A percentile compares a stretch with the other conserved stretches of the same genome.
These are phyloP conservation scores for Drosophila ogumai DNA, from an alignment of 1,140 invertebrate species.

Conservation along the genomic window DNA sequence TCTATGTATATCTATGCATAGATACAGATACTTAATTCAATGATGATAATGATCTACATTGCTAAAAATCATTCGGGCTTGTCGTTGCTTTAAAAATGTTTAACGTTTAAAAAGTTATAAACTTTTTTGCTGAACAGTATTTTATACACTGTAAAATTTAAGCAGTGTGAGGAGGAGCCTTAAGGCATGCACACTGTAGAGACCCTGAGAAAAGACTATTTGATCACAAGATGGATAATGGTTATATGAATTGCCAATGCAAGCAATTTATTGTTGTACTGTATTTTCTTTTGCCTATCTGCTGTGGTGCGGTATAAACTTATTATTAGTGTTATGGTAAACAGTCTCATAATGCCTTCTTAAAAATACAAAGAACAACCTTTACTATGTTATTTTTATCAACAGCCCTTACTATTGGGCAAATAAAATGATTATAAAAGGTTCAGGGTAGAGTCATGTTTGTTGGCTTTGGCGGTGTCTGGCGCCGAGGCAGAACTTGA, in stretches of 20 bases:
- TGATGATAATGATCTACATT: too few species aligned
- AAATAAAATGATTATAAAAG: slow-evolving; percentile 83
- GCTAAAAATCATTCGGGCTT: too few species aligned
- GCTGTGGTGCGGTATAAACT: not conserved
- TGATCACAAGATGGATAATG: not conserved
- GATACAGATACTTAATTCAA: too few species aligned
- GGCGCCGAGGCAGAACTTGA: slow-evolving; percentile 52
- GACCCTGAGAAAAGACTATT: not conserved
- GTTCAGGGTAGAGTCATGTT: slow-evolving; percentile 39
- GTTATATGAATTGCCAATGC: not conserved
- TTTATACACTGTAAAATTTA: too few species aligned
- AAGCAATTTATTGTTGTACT: not conserved
- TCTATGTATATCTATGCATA: too few species aligned
- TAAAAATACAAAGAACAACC: not conserved
- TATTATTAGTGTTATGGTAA: not conserved
- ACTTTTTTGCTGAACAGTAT: too few species aligned
- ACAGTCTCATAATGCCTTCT: not conserved
- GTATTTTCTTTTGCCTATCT: not conserved
- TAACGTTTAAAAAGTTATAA: too few species aligned
- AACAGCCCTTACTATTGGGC: slow-evolving; percentile 31
- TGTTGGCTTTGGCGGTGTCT: slow-evolving; percentile 34
- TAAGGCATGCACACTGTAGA: too few species aligned
- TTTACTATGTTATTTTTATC: not conserved
- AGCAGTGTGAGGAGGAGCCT: too few species aligned
- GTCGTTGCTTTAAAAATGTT: too few species aligned